Evolutionary conservation across 1,140 invertebrate genomes (phyloP), one percentile per base, ranked within the genome.

Genomic region (Andrena cerasifolii): DNA sequence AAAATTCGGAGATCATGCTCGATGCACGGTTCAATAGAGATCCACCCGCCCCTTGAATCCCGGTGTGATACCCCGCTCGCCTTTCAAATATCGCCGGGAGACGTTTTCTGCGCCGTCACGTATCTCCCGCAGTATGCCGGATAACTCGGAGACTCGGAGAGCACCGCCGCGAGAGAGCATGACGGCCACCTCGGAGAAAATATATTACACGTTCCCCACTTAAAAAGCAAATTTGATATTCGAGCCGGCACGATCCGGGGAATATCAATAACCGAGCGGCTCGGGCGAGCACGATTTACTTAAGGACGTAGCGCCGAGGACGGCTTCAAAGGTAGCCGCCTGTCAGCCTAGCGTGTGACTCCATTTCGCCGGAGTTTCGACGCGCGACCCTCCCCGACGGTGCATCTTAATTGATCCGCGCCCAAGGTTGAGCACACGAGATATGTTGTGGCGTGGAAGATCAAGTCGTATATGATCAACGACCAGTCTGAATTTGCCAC

Each of bases 151-250:
- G 8, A 8, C 74, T 40, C 33, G 26, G 5, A 8, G 43, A 10
- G 33, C 24, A 18, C 12, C 14, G 18, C 45, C 58, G 12, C n/a
- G 33, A 40, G 36, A 10, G 12, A 47, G 26, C 54, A 71, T 21
- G 54, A 49, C 54, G 68, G 24, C 45, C 31, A 53, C 24, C 43
- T n/a, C 10, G 56, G 14, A 33, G 56, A 67, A 77, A 77, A 77
- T 77, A 70, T 77, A 71, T 77, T 77, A 70, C 66, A 62, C 47
- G 36, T 71, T 71, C 62, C 36, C 67, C 56, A 77, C 75, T 77
- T 77, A 71, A 77, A 77, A 77, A 54, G 56, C 54, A 71, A 77
- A 77, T 77, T 76, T 51, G 33, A 71, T 77, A 71, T 77, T 71
- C 67, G 66, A 33, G 3, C 47, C 56, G 33, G 16, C 47, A 45